phyloP scores from a whole-genome alignment of 2,797 vertebrate genomes.

The Pseudochirops cupreus region DNA sequence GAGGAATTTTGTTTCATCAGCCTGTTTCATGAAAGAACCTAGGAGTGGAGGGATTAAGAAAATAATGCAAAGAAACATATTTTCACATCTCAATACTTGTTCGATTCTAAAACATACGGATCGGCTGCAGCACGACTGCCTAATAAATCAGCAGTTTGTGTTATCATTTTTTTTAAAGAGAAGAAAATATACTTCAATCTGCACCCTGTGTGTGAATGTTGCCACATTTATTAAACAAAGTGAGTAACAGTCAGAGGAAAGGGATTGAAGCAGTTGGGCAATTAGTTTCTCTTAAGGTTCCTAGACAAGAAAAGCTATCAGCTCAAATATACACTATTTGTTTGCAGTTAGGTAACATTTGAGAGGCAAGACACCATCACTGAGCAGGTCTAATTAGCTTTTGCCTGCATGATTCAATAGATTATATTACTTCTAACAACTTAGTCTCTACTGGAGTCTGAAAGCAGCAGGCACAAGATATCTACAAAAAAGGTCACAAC shows the following conservation, averaged over 20 bases:
- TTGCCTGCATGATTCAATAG: conserved; percentile 49
- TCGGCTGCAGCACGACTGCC: background rate
- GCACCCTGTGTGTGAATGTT: background rate
- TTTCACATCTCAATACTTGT: background rate
- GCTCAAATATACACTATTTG: background rate
- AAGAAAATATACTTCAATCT: background rate
- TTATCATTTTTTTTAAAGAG: conserved; percentile 1
- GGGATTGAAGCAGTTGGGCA: background rate
- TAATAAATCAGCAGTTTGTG: background rate
- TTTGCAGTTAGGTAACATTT: background rate
- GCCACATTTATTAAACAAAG: background rate
- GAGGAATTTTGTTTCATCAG: conserved; percentile 8
- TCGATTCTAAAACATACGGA: background rate
- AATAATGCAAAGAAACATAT: background rate
- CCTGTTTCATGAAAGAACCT: conserved; percentile 34
- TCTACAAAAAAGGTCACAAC: conserved; percentile 53
- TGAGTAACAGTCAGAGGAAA: conserved; percentile 23
- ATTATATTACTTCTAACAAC: conserved; percentile 33
- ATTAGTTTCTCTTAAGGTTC: background rate
- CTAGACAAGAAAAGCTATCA: conserved; percentile 6
- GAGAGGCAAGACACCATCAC: background rate
- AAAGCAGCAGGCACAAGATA: conserved; percentile 28
- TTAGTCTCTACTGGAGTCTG: conserved; percentile 49
- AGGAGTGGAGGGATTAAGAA: background rate
- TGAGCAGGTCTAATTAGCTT: conserved; percentile 33